Percentiles rank a stretch among this genome's conserved stretches.
Evolutionary conservation across 1,140 invertebrate genomes (phyloP).

Genomic region (Platorchestia sp.): DNA sequence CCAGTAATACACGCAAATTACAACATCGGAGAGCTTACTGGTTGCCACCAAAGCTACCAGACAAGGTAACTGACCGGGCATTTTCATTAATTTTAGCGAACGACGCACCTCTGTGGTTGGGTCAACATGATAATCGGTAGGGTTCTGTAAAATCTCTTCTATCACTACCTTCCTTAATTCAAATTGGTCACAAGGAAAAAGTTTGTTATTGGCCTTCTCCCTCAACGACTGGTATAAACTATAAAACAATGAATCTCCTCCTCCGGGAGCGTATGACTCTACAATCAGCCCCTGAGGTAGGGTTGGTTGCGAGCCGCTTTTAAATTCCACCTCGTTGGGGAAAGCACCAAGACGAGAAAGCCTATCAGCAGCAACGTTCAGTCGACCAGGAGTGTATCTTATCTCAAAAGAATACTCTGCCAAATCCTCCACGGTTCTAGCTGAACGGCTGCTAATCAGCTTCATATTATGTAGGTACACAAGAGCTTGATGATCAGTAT

Average conservation of each 20-base stretch:
- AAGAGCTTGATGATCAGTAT: conserved; percentile 36
- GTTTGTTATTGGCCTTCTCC: neutral
- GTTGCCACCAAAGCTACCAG: no score
- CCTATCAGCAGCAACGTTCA: no score
- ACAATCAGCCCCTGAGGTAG: neutral
- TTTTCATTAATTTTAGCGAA: neutral
- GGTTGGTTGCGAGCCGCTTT: neutral
- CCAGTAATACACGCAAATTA: no score
- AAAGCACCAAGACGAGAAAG: no score
- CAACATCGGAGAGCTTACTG: neutral
- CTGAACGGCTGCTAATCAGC: no score
- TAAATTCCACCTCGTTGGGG: no score
- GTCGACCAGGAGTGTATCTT: no score
- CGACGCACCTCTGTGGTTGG: no score
- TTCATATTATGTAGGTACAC: conserved; percentile 46
- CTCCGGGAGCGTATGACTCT: neutral
- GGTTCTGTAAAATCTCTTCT: neutral
- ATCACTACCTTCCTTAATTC: neutral
- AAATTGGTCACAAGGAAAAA: no score
- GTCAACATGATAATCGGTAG: neutral
- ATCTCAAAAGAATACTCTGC: neutral
- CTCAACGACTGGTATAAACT: no score
- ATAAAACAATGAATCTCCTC: no score
- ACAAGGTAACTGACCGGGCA: neutral
- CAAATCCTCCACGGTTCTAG: no score